Evolutionary conservation across 92 coral and sea anemone species (phyloP).

Genomic region (Epizoanthus scotinus): DNA sequence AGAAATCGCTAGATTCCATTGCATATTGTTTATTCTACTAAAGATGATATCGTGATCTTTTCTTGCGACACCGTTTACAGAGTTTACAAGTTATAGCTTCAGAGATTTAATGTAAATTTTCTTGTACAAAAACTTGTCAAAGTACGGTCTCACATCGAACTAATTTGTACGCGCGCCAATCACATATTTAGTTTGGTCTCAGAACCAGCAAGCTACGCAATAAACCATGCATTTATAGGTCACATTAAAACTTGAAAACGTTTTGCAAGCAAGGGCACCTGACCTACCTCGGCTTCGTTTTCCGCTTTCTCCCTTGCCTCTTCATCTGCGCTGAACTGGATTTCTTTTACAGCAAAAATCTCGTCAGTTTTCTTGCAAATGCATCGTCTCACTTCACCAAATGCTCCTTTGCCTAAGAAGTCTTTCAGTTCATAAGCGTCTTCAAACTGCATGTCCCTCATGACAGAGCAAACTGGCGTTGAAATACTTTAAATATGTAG

Average conservation of each 20-base stretch:
- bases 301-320: slow-evolving; percentile 68
- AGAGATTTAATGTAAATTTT: too few relatives aligned
- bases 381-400: slow-evolving; percentile 89
- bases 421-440: slow-evolving; percentile 80
- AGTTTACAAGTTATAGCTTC: too few relatives aligned
- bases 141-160: too few relatives aligned
- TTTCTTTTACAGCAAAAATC: slow-evolving; percentile 88
- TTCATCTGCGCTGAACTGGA: slow-evolving; percentile 55
- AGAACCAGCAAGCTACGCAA: too few relatives aligned
- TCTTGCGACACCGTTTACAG: too few relatives aligned
- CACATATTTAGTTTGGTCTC: too few relatives aligned
- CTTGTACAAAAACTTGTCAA: too few relatives aligned
- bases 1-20: too few relatives aligned
- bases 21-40: too few relatives aligned
- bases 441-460: slow-evolving; percentile 57
- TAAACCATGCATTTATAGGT: background rate
- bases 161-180: too few relatives aligned
- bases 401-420: slow-evolving; percentile 83
- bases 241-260: background rate
- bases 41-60: too few relatives aligned
- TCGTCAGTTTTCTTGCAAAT: slow-evolving; percentile 66
- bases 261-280: background rate
- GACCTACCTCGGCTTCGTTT: slow-evolving; percentile 76
- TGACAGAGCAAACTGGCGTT: background rate
- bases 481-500: background rate